Base-by-base conservation (phyloP, 2,797 vertebrate genomes). In the Zenarchopterus dispar region DNA sequence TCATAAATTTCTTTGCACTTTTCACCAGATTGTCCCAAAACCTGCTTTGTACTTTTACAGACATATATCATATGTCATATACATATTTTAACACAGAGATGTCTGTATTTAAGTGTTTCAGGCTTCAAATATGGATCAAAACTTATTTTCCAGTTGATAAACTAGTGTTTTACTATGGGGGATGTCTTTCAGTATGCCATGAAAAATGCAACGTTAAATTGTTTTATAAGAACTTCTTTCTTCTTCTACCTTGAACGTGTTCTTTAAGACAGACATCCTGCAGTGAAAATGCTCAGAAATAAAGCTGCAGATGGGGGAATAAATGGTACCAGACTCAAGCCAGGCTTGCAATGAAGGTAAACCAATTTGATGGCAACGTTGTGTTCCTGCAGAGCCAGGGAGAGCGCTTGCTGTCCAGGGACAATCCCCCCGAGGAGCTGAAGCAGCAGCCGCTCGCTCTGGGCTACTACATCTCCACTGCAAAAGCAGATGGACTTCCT, bases 361-460 rank as follows among this genome's bases (percentile, higher is more conserved):
- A 61, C 56, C 50, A 48, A 55, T 70, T 64, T 73, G 21, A 26
- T 57, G 56, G 4, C 49, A 16, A 41, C 65, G 6, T 69, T 22
- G 26, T 69, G 18, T 63, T 51, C 65, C 11, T 51, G 24, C 77
- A 99, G 97, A 95, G 94, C 84, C 97, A 97, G 86, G 96, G 96
- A 1, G 97, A 99, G 81, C 94, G 97, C 54, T 89, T 99, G n/a
- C 91, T 98, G 23, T 99, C 97, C 45, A 90, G 97, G 73, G 97
- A 99, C 88, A 95, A 95, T 44, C 93, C 91, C 7, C 95, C 96
- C 0, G 97, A 99, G 80, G 97, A 99, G 88, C 92, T 99, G 78
- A 98, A 98, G 89, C 97, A 99, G 89, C 97, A 99, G 79, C 97
- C 97, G 0, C 92, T 99, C 73, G 97, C 97, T 76, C 93, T 99